Evolutionary conservation across 2,888 invertebrate genomes (phyloP).

Genomic region (Agriotes lineatus): DNA sequence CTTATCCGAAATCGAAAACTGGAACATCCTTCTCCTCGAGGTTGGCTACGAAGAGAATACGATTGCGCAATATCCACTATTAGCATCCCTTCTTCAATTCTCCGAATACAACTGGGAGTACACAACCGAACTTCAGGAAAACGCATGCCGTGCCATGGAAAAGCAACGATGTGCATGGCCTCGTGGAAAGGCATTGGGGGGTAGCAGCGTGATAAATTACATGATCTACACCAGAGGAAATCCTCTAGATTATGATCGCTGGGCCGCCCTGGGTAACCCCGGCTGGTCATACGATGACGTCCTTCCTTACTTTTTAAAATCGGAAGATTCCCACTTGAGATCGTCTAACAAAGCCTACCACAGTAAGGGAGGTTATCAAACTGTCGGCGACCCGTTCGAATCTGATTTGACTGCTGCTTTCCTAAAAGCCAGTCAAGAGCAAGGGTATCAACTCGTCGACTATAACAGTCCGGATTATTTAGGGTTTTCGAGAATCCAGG

Average conservation of each 20-base stretch:
- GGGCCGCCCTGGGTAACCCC: slow-evolving; percentile 61
- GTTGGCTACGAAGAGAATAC: slow-evolving; percentile 59
- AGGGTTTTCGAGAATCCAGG: slow-evolving; percentile 25
- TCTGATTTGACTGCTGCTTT: slow-evolving; percentile 71
- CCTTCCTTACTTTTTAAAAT: slow-evolving; percentile 64
- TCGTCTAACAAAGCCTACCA: slow-evolving; percentile 60
- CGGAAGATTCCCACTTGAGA: slow-evolving; percentile 62
- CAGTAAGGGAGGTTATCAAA: slow-evolving; percentile 64
- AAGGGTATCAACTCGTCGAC: slow-evolving; percentile 22
- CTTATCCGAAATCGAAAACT: slow-evolving; percentile 65
- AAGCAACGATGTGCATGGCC: slow-evolving; percentile 67
- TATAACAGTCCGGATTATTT: slow-evolving; percentile 29
- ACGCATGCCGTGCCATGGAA: slow-evolving; percentile 29
- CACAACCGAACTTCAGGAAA: slow-evolving; percentile 61
- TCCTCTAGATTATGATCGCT: slow-evolving; percentile 76
- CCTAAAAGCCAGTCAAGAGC: slow-evolving; percentile 57
- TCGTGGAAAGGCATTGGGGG: slow-evolving; percentile 72
- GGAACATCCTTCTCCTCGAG: slow-evolving; percentile 59
- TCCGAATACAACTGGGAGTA: slow-evolving; percentile 71
- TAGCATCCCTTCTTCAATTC: slow-evolving; percentile 67
- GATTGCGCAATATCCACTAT: slow-evolving; percentile 65
- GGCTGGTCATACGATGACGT: slow-evolving; percentile 70
- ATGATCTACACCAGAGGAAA: slow-evolving; percentile 75
- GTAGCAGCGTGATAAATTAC: slow-evolving; percentile 73
- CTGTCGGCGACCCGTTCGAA: slow-evolving; percentile 62